phyloP scores from a whole-genome alignment of 1,140 invertebrate species.

The Aphelinus certus region DNA sequence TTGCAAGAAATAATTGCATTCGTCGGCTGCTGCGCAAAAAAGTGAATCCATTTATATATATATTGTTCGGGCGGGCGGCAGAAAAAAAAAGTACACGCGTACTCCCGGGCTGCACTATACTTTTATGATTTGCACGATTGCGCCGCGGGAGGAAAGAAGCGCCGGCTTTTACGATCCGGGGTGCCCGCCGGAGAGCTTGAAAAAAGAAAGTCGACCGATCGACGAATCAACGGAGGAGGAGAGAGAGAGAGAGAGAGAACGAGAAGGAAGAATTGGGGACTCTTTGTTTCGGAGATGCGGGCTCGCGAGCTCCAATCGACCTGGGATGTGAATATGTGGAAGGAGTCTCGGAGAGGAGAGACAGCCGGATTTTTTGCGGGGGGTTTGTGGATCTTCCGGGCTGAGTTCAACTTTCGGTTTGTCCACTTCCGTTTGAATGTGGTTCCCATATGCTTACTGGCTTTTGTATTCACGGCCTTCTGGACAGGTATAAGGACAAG shows the following conservation, averaged over 20 bases:
- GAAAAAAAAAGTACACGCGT: slow-evolving; percentile 7
- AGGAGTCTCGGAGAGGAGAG: too few species aligned
- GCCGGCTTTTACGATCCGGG: background rate
- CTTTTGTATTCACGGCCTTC: too few species aligned
- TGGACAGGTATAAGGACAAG: too few species aligned
- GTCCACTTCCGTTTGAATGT: too few species aligned
- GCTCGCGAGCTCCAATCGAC: background rate
- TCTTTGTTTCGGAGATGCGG: background rate
- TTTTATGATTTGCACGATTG: slow-evolving; percentile 27
- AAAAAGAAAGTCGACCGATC: background rate
- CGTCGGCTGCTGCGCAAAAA: slow-evolving; percentile 35
- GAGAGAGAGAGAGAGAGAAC: background rate
- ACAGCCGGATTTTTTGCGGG: too few species aligned
- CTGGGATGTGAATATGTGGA: too few species aligned
- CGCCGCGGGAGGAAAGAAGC: background rate
- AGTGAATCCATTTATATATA: slow-evolving; percentile 26
- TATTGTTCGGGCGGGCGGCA: background rate
- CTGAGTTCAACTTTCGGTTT: too few species aligned
- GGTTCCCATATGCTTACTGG: too few species aligned
- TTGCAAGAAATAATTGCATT: slow-evolving; percentile 32
- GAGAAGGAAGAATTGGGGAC: background rate
- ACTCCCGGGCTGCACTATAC: slow-evolving; percentile 9
- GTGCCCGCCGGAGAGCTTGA: background rate
- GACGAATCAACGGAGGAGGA: background rate
- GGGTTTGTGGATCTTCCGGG: too few species aligned